These are phyloP conservation scores for Athalia rosae DNA, from an alignment of 2,888 invertebrate species.

Conservation along the genomic window DNA sequence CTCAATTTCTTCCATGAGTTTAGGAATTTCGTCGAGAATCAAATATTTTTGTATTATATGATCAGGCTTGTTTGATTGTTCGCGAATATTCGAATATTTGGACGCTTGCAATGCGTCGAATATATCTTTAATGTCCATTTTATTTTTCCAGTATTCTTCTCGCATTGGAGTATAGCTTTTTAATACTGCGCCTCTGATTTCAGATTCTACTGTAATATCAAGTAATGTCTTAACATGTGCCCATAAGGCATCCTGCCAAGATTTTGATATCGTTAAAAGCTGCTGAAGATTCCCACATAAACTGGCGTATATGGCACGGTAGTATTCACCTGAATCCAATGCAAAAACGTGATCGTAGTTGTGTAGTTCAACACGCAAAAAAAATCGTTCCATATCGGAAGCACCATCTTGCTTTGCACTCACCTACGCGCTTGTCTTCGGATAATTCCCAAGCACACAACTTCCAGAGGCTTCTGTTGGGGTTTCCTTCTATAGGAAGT, in stretches of 20 bases:
- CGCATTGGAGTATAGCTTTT: constrained; percentile 78
- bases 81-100: constrained; percentile 75
- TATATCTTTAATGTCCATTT: constrained; percentile 81
- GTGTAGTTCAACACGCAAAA: constrained; percentile 22
- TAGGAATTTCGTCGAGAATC: constrained; percentile 87
- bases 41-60: constrained; percentile 89
- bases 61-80: constrained; percentile 80
- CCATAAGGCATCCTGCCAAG: constrained; percentile 95
- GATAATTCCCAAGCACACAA: constrained; percentile 80
- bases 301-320: constrained; percentile 70
- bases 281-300: constrained; percentile 89
- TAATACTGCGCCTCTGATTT: constrained; percentile 79
- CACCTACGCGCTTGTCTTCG: constrained; percentile 67
- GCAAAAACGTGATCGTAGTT: neutral
- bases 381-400: neutral
- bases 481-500: constrained; percentile 87
- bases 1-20: constrained; percentile 83
- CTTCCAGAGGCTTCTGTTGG: constrained; percentile 87
- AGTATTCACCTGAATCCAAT: constrained; percentile 61
- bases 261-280: constrained; percentile 84
- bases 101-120: constrained; percentile 81
- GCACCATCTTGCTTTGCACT: constrained; percentile 29
- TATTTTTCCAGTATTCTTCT: constrained; percentile 82
- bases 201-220: constrained; percentile 89
- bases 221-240: constrained; percentile 88